Evolutionary conservation across 1,140 invertebrate genomes (phyloP).

Genomic region (Semibalanus balanoides): DNA sequence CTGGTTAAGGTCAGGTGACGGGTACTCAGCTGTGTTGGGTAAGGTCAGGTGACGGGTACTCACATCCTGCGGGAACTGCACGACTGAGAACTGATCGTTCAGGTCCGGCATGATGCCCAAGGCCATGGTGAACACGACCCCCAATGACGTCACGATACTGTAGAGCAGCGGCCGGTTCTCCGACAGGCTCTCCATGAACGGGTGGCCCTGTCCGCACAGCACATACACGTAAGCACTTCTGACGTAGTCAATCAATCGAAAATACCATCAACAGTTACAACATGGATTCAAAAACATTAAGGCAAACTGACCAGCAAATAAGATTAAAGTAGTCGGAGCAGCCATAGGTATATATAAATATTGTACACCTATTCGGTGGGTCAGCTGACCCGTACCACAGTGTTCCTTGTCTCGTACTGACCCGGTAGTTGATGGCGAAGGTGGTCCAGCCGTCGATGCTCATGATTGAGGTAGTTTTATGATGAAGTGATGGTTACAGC

Average conservation of each 20-base stretch:
- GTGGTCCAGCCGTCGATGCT: constrained; percentile 95
- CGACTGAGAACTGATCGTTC: constrained; percentile 69
- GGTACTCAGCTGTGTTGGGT: too few species aligned
- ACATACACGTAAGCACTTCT: not conserved
- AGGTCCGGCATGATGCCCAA: constrained; percentile 61
- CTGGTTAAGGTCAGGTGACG: too few species aligned
- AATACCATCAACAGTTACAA: too few species aligned
- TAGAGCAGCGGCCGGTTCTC: constrained; percentile 88
- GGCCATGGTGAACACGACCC: constrained; percentile 56
- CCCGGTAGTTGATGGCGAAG: constrained; percentile 97
- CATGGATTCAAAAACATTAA: too few species aligned
- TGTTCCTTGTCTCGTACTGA: constrained; percentile 32
- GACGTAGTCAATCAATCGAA: too few species aligned
- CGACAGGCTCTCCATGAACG: constrained; percentile 91
- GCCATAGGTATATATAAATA: too few species aligned
- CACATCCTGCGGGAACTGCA: constrained; percentile 71
- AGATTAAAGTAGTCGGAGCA: too few species aligned
- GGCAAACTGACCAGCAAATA: too few species aligned
- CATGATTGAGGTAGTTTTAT: constrained; percentile 93
- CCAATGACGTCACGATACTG: constrained; percentile 59
- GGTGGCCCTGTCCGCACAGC: constrained; percentile 57
- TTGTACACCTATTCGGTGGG: too few species aligned
- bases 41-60: too few species aligned
- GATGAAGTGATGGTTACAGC: too few species aligned
- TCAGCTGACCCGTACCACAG: too few species aligned